Evolutionary conservation across 2,113 vertebrate species (phyloP).

Genomic region (Mesoclemmys tuberculata): DNA sequence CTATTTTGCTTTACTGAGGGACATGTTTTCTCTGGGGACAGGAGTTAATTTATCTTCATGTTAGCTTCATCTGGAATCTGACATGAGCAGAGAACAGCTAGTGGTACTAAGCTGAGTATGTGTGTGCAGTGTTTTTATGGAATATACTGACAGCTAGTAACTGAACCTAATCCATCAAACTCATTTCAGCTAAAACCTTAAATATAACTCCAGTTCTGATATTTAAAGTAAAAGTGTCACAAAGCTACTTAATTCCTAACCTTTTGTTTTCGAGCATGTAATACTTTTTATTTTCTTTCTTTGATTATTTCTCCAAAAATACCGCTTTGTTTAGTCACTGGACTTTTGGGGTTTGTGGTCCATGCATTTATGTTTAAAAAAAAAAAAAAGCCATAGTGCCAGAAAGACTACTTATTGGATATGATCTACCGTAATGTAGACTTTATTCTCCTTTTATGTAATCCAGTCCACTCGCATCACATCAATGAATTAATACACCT

Average conservation of each 20-base stretch:
- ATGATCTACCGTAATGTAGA: not conserved
- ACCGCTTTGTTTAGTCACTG: not conserved
- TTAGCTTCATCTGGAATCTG: conserved; percentile 68
- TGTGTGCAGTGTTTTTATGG: conserved; percentile 63
- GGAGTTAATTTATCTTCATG: conserved; percentile 77
- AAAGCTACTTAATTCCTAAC: conserved; percentile 56
- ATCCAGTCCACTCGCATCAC: not conserved
- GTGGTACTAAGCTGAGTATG: conserved; percentile 32
- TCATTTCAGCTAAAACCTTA: conserved; percentile 70
- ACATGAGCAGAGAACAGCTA: conserved; percentile 61
- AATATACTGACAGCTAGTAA: conserved; percentile 71
- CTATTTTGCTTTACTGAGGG: conserved; percentile 66
- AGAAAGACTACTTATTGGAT: not conserved
- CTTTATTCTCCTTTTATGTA: not conserved
- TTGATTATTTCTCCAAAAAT: not conserved
- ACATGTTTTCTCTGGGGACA: conserved; percentile 65
- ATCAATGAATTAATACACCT: not conserved
- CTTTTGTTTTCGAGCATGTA: conserved; percentile 46
- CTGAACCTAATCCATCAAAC: conserved; percentile 73
- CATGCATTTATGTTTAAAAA: not conserved
- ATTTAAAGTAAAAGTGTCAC: conserved; percentile 50
- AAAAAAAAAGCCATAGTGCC: rapidly evolving
- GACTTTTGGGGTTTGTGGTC: not conserved
- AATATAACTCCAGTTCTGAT: conserved; percentile 59
- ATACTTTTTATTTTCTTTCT: not conserved